A percentile compares a stretch with the other conserved stretches of the same genome.
phyloP scores from a whole-genome alignment of 2,888 invertebrate genomes.

The Nymphalis polychloros region DNA sequence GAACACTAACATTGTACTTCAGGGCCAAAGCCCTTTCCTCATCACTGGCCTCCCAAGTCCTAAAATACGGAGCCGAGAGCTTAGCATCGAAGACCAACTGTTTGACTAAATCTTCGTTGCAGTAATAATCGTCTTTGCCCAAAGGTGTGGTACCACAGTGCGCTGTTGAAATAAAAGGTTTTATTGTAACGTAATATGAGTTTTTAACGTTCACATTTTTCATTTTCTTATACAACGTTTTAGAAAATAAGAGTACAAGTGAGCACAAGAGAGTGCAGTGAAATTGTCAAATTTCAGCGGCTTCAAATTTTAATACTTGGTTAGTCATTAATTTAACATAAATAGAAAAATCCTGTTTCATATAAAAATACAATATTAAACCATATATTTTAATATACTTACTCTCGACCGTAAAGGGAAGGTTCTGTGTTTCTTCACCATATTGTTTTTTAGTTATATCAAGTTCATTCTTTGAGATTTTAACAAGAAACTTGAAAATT shows the following conservation, averaged over 20 bases:
- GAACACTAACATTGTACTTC: conserved; percentile 86
- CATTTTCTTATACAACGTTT: too few relatives aligned
- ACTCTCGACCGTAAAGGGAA: conserved; percentile 58
- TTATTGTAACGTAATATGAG: too few relatives aligned
- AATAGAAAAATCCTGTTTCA: too few relatives aligned
- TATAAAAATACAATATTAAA: too few relatives aligned
- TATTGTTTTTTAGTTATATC: conserved; percentile 72
- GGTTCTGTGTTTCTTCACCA: conserved; percentile 51
- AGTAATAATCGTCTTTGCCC: conserved; percentile 88
- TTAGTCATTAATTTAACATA: too few relatives aligned
- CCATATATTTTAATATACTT: conserved; percentile 41
- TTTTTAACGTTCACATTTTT: too few relatives aligned
- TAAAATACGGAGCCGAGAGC: conserved; percentile 82
- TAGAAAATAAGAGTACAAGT: too few relatives aligned
- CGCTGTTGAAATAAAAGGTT: conserved; percentile 60
- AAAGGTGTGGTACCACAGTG: conserved; percentile 84
- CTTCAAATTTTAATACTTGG: too few relatives aligned
- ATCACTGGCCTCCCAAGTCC: conserved; percentile 76
- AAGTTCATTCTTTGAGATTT: conserved; percentile 79
- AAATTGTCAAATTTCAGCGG: too few relatives aligned
- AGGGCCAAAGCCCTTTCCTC: conserved; percentile 81
- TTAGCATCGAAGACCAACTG: conserved; percentile 94
- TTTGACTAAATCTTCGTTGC: conserved; percentile 91
- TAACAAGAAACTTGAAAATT: conserved; percentile 87
- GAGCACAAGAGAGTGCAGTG: too few relatives aligned